Evolutionary conservation across 2,113 vertebrate genomes (phyloP).

Genomic region (Malurus elegans): DNA sequence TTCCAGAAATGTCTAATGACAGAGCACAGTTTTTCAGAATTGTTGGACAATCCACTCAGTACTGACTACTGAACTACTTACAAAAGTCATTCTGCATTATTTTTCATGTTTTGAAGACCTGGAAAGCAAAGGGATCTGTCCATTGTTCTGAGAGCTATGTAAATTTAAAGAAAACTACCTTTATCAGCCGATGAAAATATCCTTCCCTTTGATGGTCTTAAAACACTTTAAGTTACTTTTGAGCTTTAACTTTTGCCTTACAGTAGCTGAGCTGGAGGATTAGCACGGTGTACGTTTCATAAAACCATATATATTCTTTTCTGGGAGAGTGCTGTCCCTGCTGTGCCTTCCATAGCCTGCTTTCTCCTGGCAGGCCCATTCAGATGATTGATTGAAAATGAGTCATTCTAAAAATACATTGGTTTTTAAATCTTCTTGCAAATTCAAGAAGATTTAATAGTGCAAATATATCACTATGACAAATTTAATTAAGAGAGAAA

Average conservation of each 20-base stretch:
- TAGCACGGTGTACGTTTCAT: not conserved
- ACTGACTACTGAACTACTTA: not conserved
- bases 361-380: not conserved
- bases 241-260: not conserved
- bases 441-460: constrained; percentile 24
- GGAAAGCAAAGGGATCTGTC: not conserved
- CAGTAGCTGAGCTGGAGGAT: not conserved
- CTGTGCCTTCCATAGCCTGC: not conserved
- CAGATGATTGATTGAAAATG: not conserved
- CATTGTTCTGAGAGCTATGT: not conserved
- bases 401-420: constrained; percentile 19
- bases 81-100: not conserved
- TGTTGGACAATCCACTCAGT: not conserved
- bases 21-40: not conserved
- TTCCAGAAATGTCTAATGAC: not conserved
- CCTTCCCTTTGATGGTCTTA: not conserved
- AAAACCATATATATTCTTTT: not conserved
- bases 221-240: not conserved
- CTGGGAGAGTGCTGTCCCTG: not conserved
- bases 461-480: not conserved
- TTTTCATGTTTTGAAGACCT: not conserved
- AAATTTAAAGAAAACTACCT: not conserved
- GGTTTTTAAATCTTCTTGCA: not conserved
- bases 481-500: constrained; percentile 19
- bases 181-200: not conserved